Evolutionary conservation across 2,888 invertebrate genomes (phyloP).

Genomic region (Orchesellides sinensis): DNA sequence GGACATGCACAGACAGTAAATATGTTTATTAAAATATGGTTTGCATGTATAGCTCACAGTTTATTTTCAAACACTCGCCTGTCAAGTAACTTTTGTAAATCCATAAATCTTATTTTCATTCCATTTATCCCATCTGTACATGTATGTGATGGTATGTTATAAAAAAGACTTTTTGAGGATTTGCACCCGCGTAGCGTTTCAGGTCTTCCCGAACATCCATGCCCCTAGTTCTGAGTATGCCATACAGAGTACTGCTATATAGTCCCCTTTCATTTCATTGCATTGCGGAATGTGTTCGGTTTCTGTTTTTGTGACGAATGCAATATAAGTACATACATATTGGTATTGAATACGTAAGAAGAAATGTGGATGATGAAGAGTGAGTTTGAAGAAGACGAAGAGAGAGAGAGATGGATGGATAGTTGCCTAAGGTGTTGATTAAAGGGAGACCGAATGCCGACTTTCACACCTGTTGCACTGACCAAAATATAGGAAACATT

Average conservation of each 20-base stretch:
- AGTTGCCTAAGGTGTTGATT: slow-evolving; percentile 74
- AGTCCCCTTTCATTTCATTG: not conserved
- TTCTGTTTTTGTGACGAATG: not conserved
- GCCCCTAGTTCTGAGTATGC: slow-evolving; percentile 62
- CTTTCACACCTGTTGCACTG: slow-evolving; percentile 74
- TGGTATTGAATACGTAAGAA: slow-evolving; percentile 27
- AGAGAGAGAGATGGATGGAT: slow-evolving; percentile 61
- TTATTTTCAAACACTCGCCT: slow-evolving; percentile 11
- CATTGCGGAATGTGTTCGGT: not conserved
- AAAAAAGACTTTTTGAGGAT: slow-evolving; percentile 10
- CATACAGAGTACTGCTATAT: no score
- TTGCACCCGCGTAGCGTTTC: slow-evolving; percentile 74
- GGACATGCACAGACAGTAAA: slow-evolving; percentile 13
- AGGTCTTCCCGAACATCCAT: no score
- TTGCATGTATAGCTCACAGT: no score
- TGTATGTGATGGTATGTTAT: not conserved
- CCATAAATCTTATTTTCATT: slow-evolving; percentile 74
- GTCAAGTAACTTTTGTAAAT: slow-evolving; percentile 71
- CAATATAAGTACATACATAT: no score
- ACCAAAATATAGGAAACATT: no score
- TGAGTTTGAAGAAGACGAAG: slow-evolving; percentile 20
- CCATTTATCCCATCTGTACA: no score
- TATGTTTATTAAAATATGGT: slow-evolving; percentile 45
- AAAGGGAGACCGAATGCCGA: slow-evolving; percentile 74
- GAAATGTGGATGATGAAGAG: slow-evolving; percentile 33